phyloP scores from a whole-genome alignment of 2,797 vertebrate genomes.

The Platalea minor region DNA sequence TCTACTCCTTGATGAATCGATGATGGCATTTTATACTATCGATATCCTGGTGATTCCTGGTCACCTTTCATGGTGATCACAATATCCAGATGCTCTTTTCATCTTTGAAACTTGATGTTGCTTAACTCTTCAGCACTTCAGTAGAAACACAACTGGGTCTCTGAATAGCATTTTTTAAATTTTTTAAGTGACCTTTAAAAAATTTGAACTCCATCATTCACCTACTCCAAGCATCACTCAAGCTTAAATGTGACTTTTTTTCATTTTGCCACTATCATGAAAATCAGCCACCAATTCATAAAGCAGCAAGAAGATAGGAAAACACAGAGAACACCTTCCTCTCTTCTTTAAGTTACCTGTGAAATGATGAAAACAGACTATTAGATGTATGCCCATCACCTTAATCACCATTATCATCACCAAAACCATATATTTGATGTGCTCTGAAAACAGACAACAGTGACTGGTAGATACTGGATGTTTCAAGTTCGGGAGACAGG shows the following conservation, averaged over 20 bases:
- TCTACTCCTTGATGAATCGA: fast-evolving
- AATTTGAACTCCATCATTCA: neutral
- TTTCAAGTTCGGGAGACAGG: neutral
- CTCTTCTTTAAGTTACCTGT: slow-evolving; percentile 19
- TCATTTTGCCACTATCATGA: neutral
- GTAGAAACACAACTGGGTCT: neutral
- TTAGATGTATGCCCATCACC: neutral
- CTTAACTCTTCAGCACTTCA: neutral
- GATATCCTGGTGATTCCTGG: neutral
- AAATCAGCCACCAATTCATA: neutral
- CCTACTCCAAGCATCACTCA: neutral
- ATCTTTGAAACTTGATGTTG: neutral
- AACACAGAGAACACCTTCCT: neutral
- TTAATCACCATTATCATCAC: neutral
- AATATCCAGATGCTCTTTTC: neutral
- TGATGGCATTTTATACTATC: neutral
- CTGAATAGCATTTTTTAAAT: neutral
- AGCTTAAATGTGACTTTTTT: neutral
- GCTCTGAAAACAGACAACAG: neutral
- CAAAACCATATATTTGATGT: neutral
- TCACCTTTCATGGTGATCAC: neutral
- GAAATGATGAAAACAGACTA: neutral
- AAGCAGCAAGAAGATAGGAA: neutral
- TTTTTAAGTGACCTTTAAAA: neutral
- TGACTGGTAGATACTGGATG: neutral